phyloP scores from a whole-genome alignment of 2,113 vertebrate genomes.

The Paramisgurnus dabryanus region DNA sequence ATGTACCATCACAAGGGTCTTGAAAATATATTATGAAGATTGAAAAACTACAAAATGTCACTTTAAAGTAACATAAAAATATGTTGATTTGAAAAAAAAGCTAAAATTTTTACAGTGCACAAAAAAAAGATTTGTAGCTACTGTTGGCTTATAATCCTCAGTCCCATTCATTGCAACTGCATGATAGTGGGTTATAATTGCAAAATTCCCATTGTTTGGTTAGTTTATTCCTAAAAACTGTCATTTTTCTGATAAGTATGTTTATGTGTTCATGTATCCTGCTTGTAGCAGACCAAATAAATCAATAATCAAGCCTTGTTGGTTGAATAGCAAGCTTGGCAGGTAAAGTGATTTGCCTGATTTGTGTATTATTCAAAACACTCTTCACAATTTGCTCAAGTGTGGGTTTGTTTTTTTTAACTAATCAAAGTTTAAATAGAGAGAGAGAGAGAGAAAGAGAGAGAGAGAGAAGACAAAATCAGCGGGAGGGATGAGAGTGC shows the following conservation, averaged over 20 bases:
- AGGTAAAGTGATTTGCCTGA: conserved; percentile 45
- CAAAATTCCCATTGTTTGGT: no score
- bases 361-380: conserved; percentile 51
- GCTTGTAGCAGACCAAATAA: neutral
- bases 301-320: conserved; percentile 5
- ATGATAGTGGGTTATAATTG: no score
- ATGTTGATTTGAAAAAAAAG: no score
- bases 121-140: no score
- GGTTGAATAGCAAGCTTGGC: conserved; percentile 21
- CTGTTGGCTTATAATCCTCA: no score
- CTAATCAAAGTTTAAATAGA: conserved; percentile 36
- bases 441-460: neutral
- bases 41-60: no score
- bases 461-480: neutral
- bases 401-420: conserved; percentile 31
- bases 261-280: neutral
- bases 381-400: conserved; percentile 31
- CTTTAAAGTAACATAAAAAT: no score
- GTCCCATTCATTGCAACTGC: no score
- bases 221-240: no score
- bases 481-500: neutral
- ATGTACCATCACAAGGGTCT: no score
- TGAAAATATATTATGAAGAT: no score
- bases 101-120: no score
- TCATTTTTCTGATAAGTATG: neutral